Conservation (phyloP, 2,797 vertebrate species). For the Neosalanx taihuensis region DNA sequence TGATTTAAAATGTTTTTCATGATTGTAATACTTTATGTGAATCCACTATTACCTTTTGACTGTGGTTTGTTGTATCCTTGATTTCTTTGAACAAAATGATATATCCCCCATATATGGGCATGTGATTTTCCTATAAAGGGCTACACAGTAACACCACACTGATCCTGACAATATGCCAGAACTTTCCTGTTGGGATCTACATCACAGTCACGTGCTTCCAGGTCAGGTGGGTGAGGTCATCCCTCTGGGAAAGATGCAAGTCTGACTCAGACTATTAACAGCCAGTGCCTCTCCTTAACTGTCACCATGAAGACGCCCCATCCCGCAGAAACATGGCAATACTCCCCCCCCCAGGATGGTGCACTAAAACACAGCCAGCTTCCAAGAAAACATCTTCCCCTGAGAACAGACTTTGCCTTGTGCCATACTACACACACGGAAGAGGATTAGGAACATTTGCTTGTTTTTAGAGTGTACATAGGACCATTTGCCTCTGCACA, state of each 20-base stretch:
- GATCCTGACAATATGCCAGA: constrained; percentile 9
- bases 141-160: constrained; percentile 7
- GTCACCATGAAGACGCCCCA: not conserved
- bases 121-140: constrained; percentile 19
- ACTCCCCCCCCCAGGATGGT: not conserved
- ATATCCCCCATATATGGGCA: constrained; percentile 3
- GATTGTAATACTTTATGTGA: constrained; percentile 8
- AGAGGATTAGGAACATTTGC: not conserved
- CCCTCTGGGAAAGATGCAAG: not conserved
- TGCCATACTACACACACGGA: constrained; percentile 1
- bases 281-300: not conserved
- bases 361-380: not conserved
- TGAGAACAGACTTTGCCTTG: not conserved
- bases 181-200: not conserved
- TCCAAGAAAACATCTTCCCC: not conserved
- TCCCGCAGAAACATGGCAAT: constrained; percentile 9
- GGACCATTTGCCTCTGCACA: constrained; percentile 9
- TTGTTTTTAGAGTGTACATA: constrained; percentile 15
- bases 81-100: constrained; percentile 9
- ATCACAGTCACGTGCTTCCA: constrained; percentile 2
- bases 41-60: constrained; percentile 1
- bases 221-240: not conserved
- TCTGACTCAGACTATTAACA: not conserved
- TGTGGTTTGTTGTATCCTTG: constrained; percentile 11
- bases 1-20: constrained; percentile 18